Evolutionary conservation across 1,140 invertebrate species (phyloP).

Genomic region (Hycleus phaleratus): DNA sequence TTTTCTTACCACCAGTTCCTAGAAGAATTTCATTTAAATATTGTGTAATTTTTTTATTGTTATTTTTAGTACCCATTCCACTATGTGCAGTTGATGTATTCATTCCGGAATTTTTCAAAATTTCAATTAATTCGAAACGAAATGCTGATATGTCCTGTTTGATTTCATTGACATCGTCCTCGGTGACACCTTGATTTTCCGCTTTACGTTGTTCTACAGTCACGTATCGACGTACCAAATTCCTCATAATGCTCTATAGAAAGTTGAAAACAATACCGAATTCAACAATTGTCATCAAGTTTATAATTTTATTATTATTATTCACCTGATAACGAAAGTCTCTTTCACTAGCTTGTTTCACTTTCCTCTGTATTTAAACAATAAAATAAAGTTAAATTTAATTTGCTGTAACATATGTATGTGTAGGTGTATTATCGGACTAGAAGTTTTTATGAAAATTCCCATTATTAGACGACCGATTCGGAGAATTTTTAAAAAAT

Average conservation of each 20-base stretch:
- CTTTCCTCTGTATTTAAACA: conserved; percentile 66
- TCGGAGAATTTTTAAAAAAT: no score
- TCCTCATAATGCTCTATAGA: conserved; percentile 83
- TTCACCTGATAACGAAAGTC: conserved; percentile 80
- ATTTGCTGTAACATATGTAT: no score
- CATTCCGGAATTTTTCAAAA: conserved; percentile 88
- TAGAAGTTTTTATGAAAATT: no score
- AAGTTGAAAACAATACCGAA: background rate
- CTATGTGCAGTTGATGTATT: conserved; percentile 72
- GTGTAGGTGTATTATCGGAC: no score
- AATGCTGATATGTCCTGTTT: conserved; percentile 97
- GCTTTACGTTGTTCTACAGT: conserved; percentile 91
- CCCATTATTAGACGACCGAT: no score
- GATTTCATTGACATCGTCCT: conserved; percentile 98
- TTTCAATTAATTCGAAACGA: conserved; percentile 91
- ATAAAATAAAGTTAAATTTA: background rate
- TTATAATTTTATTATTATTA: background rate
- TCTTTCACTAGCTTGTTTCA: conserved; percentile 79
- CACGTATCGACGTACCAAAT: conserved; percentile 90
- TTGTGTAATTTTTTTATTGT: conserved; percentile 4
- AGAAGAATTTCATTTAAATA: conserved; percentile 16
- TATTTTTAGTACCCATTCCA: conserved; percentile 47
- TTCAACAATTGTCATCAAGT: no score
- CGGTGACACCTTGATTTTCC: conserved; percentile 92
- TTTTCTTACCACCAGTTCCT: conserved; percentile 87